Conservation (phyloP, 2,797 vertebrate species). For the Lophura swinhoii region DNA sequence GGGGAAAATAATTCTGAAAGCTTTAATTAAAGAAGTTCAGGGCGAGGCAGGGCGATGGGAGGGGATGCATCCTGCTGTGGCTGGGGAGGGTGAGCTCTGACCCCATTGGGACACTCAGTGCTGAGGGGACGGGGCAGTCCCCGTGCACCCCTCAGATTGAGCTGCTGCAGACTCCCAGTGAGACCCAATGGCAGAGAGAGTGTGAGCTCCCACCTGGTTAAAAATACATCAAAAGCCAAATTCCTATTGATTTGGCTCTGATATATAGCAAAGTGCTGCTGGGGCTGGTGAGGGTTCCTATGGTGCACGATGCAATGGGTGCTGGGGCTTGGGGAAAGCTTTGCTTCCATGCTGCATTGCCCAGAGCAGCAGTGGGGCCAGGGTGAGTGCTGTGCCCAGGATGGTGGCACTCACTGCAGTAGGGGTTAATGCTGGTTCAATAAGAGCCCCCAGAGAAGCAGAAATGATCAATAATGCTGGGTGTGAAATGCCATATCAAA, state of each 20-base stretch:
- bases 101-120: neutral
- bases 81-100: neutral
- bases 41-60: neutral
- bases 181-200: neutral
- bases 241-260: rapidly evolving
- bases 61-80: neutral
- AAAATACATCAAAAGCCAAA: neutral
- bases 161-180: neutral
- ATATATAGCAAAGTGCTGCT: neutral
- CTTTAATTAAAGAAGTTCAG: slow-evolving; percentile 42
- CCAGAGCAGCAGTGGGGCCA: neutral
- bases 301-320: rapidly evolving
- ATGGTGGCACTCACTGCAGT: neutral
- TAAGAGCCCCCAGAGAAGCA: neutral
- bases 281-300: rapidly evolving
- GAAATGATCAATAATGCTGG: neutral
- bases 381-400: neutral
- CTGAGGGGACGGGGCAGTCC: neutral
- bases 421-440: neutral
- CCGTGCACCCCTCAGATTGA: neutral
- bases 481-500: neutral
- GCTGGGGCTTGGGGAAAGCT: rapidly evolving
- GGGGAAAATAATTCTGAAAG: slow-evolving; percentile 30
- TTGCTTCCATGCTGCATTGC: rapidly evolving
- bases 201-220: neutral